These are phyloP conservation scores for Mionectes macconnelli DNA, from an alignment of 2,113 vertebrate species.

Conservation along the genomic window DNA sequence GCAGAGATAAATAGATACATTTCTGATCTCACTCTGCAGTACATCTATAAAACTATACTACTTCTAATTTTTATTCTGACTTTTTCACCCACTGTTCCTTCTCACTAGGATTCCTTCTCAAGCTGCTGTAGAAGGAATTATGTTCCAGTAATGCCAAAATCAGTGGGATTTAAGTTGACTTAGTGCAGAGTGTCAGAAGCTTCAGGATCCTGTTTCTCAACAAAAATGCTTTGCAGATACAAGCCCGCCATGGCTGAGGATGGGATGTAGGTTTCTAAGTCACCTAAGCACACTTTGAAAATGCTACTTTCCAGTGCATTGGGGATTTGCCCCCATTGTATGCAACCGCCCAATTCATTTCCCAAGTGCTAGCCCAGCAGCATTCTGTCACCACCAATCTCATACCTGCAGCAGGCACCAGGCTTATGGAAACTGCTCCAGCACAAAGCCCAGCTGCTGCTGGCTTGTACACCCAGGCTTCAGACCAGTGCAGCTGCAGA, in stretches of 20 bases:
- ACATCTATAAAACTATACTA: not conserved
- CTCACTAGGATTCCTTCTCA: not conserved
- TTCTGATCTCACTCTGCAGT: slow-evolving; percentile 23
- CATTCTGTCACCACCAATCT: not conserved
- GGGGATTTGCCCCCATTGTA: not conserved
- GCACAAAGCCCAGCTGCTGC: not conserved
- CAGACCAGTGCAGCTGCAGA: not conserved
- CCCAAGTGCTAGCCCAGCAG: not conserved
- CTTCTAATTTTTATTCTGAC: not conserved
- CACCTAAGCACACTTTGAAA: not conserved
- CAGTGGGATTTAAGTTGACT: not conserved
- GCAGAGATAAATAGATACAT: slow-evolving; percentile 4
- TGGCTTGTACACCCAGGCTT: not conserved
- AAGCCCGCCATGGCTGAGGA: not conserved
- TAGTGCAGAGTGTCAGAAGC: not conserved
- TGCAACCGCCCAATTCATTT: not conserved
- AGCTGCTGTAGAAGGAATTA: not conserved
- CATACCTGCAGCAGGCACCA: not conserved
- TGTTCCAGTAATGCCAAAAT: not conserved
- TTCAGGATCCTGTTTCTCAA: not conserved
- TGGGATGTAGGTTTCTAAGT: not conserved
- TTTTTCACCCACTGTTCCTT: not conserved
- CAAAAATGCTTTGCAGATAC: not conserved
- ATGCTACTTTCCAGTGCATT: not conserved
- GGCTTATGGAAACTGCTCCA: not conserved